Evolutionary conservation across 2,888 invertebrate species (phyloP).

Genomic region (Anticlea derivata): DNA sequence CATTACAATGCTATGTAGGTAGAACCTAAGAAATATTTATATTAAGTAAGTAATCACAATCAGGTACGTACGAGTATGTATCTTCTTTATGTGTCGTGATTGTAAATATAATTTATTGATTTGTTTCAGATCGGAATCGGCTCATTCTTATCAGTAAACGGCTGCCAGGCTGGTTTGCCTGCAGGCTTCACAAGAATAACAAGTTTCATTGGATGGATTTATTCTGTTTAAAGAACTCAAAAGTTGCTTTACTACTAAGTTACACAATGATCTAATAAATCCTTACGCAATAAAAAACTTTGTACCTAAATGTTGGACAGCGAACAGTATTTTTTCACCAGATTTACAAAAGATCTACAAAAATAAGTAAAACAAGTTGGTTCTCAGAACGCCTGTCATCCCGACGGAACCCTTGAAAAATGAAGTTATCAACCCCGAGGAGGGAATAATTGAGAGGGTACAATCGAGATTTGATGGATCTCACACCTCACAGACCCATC

Average conservation of each 20-base stretch:
- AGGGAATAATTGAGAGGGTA: conserved; percentile 73
- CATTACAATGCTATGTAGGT: too few relatives aligned
- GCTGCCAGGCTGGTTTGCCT: conserved; percentile 57
- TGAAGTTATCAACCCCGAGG: conserved; percentile 69
- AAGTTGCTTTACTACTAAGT: too few relatives aligned
- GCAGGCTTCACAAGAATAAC: conserved; percentile 61
- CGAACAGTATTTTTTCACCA: too few relatives aligned
- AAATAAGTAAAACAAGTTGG: conserved; percentile 4
- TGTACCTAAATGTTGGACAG: too few relatives aligned
- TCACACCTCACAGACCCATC: conserved; percentile 72
- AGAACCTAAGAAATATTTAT: too few relatives aligned
- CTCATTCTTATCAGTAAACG: conserved; percentile 53
- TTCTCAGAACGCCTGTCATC: conserved; percentile 14
- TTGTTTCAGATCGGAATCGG: conserved; percentile 50
- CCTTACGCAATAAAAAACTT: too few relatives aligned
- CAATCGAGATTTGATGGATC: conserved; percentile 80
- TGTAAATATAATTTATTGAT: too few relatives aligned
- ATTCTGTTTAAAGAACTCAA: conserved; percentile 34
- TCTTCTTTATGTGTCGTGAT: too few relatives aligned
- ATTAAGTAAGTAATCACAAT: too few relatives aligned
- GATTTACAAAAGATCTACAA: neutral
- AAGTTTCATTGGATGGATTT: conserved; percentile 56
- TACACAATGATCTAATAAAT: too few relatives aligned
- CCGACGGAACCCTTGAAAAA: conserved; percentile 57
- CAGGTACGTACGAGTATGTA: too few relatives aligned